Conservation (phyloP, 2,113 vertebrate genomes). For the Ginglymostoma cirratum region DNA sequence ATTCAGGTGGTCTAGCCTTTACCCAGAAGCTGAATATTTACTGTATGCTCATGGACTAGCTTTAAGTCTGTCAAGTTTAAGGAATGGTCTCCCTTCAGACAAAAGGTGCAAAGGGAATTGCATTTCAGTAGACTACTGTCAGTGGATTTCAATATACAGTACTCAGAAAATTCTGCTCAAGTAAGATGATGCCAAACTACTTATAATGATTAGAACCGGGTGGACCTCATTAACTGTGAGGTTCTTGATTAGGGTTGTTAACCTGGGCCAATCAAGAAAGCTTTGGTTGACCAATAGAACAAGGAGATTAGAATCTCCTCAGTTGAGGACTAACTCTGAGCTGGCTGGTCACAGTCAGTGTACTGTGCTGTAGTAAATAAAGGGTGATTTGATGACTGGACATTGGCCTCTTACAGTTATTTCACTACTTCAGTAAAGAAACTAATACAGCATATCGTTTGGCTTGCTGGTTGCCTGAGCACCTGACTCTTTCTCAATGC, state of each 20-base stretch:
- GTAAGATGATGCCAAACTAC: not conserved
- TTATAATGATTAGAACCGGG: too few species aligned
- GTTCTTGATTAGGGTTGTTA: too few species aligned
- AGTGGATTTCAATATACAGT: not conserved
- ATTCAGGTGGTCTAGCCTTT: not conserved
- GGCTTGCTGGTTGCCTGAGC: not conserved
- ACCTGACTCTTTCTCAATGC: not conserved
- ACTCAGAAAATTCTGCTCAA: not conserved
- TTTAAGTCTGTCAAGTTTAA: not conserved
- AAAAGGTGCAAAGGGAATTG: not conserved
- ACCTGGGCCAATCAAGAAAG: too few species aligned
- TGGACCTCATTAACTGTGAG: too few species aligned
- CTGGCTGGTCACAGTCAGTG: too few species aligned
- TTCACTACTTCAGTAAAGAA: not conserved
- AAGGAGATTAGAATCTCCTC: too few species aligned
- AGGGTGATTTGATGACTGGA: too few species aligned
- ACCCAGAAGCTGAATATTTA: not conserved
- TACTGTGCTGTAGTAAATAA: too few species aligned
- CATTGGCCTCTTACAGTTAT: too few species aligned
- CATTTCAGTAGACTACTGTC: not conserved
- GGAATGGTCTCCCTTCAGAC: not conserved
- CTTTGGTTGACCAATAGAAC: too few species aligned
- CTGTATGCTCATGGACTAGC: not conserved
- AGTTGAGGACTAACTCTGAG: too few species aligned
- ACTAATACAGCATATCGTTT: not conserved